phyloP scores from a whole-genome alignment of 1,140 invertebrate species.

The Pogonognathellus flavescens region DNA sequence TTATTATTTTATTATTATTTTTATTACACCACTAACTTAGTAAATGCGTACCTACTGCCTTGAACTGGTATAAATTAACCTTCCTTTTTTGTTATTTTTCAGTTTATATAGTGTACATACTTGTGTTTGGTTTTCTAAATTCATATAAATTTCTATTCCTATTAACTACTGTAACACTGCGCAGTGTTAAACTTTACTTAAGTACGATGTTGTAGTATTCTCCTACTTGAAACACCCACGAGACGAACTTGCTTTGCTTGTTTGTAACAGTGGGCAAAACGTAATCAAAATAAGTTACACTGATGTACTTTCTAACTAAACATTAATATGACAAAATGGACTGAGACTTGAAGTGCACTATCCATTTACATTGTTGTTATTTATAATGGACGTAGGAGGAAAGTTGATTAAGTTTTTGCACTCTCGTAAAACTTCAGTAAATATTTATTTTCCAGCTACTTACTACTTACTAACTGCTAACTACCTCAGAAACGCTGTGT shows the following conservation, averaged over 20 bases:
- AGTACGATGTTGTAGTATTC: background rate
- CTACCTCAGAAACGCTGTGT: too few relatives aligned
- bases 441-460: too few relatives aligned
- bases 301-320: background rate
- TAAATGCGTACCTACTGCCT: too few relatives aligned
- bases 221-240: too few relatives aligned
- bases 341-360: background rate
- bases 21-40: too few relatives aligned
- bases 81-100: too few relatives aligned
- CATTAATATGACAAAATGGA: constrained; percentile 2
- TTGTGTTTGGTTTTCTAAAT: background rate
- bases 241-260: too few relatives aligned
- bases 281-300: constrained; percentile 4
- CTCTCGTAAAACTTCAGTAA: background rate
- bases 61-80: too few relatives aligned
- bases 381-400: constrained; percentile 41
- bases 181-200: background rate
- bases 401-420: constrained; percentile 45
- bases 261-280: background rate
- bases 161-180: background rate
- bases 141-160: background rate
- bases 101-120: too few relatives aligned
- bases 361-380: constrained; percentile 32
- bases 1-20: background rate
- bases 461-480: too few relatives aligned